These are phyloP conservation scores for Lophura swinhoii DNA, from an alignment of 2,797 vertebrate species.

Conservation along the genomic window DNA sequence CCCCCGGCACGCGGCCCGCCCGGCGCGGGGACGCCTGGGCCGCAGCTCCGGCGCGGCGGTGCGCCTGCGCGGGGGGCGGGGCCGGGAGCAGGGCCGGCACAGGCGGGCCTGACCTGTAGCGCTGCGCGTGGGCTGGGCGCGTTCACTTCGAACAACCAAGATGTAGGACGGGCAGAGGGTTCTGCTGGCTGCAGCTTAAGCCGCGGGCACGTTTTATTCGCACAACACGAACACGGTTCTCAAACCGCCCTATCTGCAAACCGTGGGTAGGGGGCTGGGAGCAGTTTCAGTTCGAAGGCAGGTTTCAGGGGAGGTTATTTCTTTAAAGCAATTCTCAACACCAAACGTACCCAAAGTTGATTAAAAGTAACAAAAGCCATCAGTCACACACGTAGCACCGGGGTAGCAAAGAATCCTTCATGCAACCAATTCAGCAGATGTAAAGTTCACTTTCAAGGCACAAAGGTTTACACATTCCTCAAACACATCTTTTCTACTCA, in stretches of 20 bases:
- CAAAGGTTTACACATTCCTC: not conserved
- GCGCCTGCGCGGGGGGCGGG: not conserved
- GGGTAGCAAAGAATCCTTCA: not conserved
- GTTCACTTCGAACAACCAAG: too few relatives aligned
- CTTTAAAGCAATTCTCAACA: not conserved
- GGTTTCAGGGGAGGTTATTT: not conserved
- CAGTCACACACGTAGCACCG: not conserved
- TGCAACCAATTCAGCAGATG: not conserved
- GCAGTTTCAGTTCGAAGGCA: rapidly evolving
- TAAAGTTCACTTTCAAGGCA: not conserved
- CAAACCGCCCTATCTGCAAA: rapidly evolving
- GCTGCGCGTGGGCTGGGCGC: too few relatives aligned
- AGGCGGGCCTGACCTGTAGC: too few relatives aligned
- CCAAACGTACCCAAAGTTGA: too few relatives aligned
- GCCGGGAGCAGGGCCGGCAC: too few relatives aligned
- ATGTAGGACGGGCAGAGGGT: not conserved
- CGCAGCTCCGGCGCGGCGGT: not conserved
- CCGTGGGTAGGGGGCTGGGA: rapidly evolving
- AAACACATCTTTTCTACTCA: not conserved
- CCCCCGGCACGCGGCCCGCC: not conserved
- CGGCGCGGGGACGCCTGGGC: not conserved
- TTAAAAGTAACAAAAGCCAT: not conserved
- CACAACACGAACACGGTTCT: not conserved
- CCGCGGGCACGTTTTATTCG: not conserved
- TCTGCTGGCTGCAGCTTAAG: too few relatives aligned